Base-by-base conservation (phyloP, 2,113 vertebrate species). In the Phoenicopterus ruber region DNA sequence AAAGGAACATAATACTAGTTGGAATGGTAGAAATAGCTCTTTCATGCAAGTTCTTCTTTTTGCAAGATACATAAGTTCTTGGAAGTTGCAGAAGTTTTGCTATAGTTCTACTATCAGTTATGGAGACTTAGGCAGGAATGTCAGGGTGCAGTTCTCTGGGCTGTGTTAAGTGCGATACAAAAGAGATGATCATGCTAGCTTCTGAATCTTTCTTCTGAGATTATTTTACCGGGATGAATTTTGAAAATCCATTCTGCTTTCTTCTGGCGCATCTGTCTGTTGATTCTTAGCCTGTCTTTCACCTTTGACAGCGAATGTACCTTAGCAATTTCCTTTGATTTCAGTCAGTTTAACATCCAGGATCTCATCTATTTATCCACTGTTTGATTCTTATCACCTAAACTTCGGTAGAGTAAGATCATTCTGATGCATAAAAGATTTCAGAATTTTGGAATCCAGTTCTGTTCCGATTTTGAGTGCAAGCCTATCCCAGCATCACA, bases 11-110 rank as follows among this genome's bases (percentile, higher is more conserved):
- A 84, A 59, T 65, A 57, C 7, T 50, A 59, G 15, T n/a, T 57
- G 73, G 44, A 82, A 76, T 79, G 73, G 86, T 76, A 58, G 89
- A 87, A 93, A 58, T 61, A 76, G 46, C 29, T 79, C 65, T 79
- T 94, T 82, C 77, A 82, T 91, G 94, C 94, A 93, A 76, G 25
- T 66, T 49, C 92, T 84, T 89, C 31, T 83, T 92, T 91, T 82
- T 82, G 69, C 52, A 89, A 86, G 83, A 52, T 92, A 65, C 16
- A 5, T 25, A 49, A 67, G 15, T 80, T 93, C 36, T 65, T 93
- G 40, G 74, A 83, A 90, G 40, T 70, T 88, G 84, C 46, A 54
- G 16, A 91, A 85, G 54, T 83, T 96, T 72, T 95, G 78, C 70
- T 69, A 7, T 67, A 55, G 26, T 82, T 93, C 36, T 58, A 7